Evolutionary conservation across 1,140 invertebrate species (phyloP).

Genomic region (Diprion similis): DNA sequence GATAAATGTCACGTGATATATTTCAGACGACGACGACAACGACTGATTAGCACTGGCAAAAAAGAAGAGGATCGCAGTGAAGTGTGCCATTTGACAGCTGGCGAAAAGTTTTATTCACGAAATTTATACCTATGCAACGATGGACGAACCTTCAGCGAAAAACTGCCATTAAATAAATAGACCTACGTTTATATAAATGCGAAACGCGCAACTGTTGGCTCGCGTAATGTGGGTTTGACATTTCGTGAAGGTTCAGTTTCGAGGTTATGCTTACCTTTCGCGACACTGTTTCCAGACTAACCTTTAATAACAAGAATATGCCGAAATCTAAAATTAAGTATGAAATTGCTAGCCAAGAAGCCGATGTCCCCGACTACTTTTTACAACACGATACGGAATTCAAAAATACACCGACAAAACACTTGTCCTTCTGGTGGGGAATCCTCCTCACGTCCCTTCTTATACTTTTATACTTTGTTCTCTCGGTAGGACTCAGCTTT

Average conservation of each 20-base stretch:
- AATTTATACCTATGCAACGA: too few species aligned
- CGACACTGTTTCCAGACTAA: slow-evolving; percentile 25
- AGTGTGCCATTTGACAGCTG: too few species aligned
- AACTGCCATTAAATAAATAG: too few species aligned
- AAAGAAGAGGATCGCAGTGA: too few species aligned
- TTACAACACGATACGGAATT: slow-evolving; percentile 47
- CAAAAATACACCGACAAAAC: slow-evolving; percentile 41
- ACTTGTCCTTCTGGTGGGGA: slow-evolving; percentile 46
- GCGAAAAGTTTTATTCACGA: too few species aligned
- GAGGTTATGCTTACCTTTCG: slow-evolving; percentile 29
- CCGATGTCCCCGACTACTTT: slow-evolving; percentile 53
- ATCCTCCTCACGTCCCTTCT: slow-evolving; percentile 59
- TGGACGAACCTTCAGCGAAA: too few species aligned
- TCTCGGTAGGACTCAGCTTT: slow-evolving; percentile 95
- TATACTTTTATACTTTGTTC: slow-evolving; percentile 83
- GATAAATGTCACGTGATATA: too few species aligned
- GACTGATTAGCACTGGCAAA: too few species aligned
- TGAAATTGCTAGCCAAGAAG: slow-evolving; percentile 53
- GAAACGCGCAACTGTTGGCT: too few species aligned
- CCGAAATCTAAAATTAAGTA: slow-evolving; percentile 57
- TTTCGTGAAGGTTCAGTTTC: neutral
- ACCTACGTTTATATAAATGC: too few species aligned
- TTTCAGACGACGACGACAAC: too few species aligned
- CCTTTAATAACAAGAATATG: slow-evolving; percentile 45
- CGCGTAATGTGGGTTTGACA: too few species aligned